A percentile compares a stretch with the other conserved stretches of the same genome.
Conservation (phyloP, 2,888 invertebrate species). For the Oligia fasciuncula region DNA sequence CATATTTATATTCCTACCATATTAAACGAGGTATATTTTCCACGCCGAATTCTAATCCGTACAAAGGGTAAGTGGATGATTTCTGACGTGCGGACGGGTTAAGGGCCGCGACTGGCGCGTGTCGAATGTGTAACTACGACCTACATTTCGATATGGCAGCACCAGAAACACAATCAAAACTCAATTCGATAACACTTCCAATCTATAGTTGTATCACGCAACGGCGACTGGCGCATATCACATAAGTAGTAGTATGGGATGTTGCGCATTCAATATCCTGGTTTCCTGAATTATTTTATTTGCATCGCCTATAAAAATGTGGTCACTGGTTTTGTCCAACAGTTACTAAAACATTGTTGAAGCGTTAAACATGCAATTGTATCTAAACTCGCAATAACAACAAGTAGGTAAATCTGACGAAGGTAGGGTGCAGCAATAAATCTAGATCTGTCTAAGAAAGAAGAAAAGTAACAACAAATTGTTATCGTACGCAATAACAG, state of each 20-base stretch:
- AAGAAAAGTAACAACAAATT: conserved; percentile 12
- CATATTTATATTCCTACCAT: conserved; percentile 57
- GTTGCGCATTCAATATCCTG: conserved; percentile 41
- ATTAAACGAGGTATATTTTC: conserved; percentile 64
- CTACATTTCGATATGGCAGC: conserved; percentile 78
- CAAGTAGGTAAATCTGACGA: neutral
- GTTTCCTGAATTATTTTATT: conserved; percentile 32
- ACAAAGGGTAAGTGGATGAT: conserved; percentile 82
- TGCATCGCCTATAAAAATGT: conserved; percentile 12
- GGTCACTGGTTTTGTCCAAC: neutral
- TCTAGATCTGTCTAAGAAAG: conserved; percentile 2
- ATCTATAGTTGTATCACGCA: conserved; percentile 81
- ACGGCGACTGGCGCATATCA: conserved; percentile 66
- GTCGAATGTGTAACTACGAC: conserved; percentile 83
- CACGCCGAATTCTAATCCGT: conserved; percentile 70
- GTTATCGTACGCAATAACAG: conserved; percentile 12
- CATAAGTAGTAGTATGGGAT: conserved; percentile 68
- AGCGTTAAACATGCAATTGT: neutral
- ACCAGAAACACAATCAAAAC: conserved; percentile 85
- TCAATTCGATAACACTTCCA: conserved; percentile 84
- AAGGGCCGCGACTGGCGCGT: conserved; percentile 78
- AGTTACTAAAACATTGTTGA: neutral
- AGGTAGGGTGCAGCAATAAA: neutral
- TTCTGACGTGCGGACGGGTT: conserved; percentile 77
- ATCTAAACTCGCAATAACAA: neutral